Conservation (phyloP, 2,797 vertebrate species). For the Siniperca obscura region DNA sequence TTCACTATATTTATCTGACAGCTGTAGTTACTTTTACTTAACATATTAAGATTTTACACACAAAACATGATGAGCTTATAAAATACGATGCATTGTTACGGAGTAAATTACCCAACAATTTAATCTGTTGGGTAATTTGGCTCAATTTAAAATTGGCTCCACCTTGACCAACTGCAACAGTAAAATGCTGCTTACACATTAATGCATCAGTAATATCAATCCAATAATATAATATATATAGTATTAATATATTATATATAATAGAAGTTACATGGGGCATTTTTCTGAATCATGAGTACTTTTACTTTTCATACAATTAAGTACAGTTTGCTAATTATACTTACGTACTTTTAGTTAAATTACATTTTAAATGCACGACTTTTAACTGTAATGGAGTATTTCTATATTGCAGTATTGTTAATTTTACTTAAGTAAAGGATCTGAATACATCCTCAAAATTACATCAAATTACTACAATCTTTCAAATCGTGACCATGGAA, state of each 20-base stretch:
- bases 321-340: not conserved
- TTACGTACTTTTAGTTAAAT: not conserved
- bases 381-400: not conserved
- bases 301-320: not conserved
- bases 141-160: no score
- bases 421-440: not conserved
- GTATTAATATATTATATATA: not conserved
- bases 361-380: not conserved
- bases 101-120: no score
- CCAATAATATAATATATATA: not conserved
- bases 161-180: no score
- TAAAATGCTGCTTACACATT: not conserved
- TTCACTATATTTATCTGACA: not conserved
- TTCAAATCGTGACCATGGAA: not conserved
- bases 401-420: not conserved
- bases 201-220: not conserved
- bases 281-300: not conserved
- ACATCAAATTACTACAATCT: not conserved
- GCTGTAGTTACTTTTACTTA: not conserved
- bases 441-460: not conserved
- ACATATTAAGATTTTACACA: not conserved
- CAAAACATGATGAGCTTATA: not conserved
- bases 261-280: not conserved
- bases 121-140: no score
- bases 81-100: not conserved